Evolutionary conservation across 2,888 invertebrate genomes (phyloP), one percentile per base, ranked within the genome.

Genomic region (Amphipoea oculea): DNA sequence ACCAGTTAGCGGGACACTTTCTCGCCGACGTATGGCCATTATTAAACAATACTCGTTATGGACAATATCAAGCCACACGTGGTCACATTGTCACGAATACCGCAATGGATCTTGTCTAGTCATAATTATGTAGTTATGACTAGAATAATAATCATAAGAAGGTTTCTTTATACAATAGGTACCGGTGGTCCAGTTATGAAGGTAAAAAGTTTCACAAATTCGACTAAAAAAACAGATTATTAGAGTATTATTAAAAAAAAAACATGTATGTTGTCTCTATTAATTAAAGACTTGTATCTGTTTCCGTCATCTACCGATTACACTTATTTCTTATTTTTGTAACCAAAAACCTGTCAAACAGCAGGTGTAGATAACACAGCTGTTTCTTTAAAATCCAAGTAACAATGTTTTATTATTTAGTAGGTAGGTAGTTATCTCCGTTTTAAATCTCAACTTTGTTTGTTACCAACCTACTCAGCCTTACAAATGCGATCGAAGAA

Each of bases 21-120:
- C 96, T 94, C 95, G 93, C 84, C 91, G 89, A 87, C 89, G 88
- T 84, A 89, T 87, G 85, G 88, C 86, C 91, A 94, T 95, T 95
- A 94, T 92, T 94, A 96, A 95, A 96, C 95, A 96, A 95, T 95
- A 90, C 90, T 91, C 92, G 90, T 92, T 92, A 93, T 93, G 91
- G 90, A 88, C 91, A 90, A 85, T 82, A 86, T 73, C 82, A 78
- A 87, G 85, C 81, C 84, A 89, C 88, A 88, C 88, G 87, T 87
- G 85, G 83, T 79, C 81, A 78, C 76, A 67, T 76, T 66, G 82
- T 88, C 89, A 89, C 89, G 84, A 83, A 74, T 68, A 74, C 57
- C 66, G 70, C 68, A 73, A 62, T 62, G 65, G 67, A 48, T 48
- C 85, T 85, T 80, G 79, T 85, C 63, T 73, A 78, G 76, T 62